Base-by-base conservation (phyloP, 1,140 invertebrate species). In the Hyles euphorbiae region DNA sequence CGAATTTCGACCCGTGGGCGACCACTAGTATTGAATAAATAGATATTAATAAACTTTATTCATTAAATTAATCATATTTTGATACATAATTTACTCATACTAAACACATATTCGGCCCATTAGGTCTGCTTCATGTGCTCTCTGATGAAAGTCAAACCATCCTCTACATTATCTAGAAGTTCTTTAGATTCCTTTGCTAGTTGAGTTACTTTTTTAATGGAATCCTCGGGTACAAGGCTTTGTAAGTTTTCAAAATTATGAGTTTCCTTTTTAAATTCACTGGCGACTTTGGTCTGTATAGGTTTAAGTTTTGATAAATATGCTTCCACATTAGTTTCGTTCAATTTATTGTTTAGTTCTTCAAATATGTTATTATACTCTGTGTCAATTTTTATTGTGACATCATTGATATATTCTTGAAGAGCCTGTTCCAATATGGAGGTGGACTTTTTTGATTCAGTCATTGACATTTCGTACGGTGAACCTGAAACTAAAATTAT, bases 301-400 rank as follows among this genome's bases (percentile, higher is more conserved):
- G 64, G 66, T 53, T 68, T 62, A 8, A 72, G 47, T 44, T 68
- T 55, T n/a, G n/a, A 10, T 51, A 69, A 51, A 47, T 63, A 55
- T 34, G 53, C 50, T 9, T 59, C 12, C 8, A 63, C 32, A 45
- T 53, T 50, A 40, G 46, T 59, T 50, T 72, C 61, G 54, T 72
- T 34, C 22, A 74, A 55, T 33, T 34, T 34, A n/a, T 53, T 34
- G 52, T 71, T 64, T 53, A 60, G 56, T 32, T 64, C 50, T 33
- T 65, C 22, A 49, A 74, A 75, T 54, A 64, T 59, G 6, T 57
- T 63, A 6, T 11, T 10, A 40, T 65, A 67, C 10, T 68, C 63
- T 6, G 44, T 48, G 40, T 64, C 7, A 10, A 60, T 50, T 11
- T 12, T 36, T 10, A 50, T 53, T 34, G 8, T 8, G 8, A 64